Base-by-base conservation (phyloP, 2,888 invertebrate genomes). In the Drosophila barbarae region DNA sequence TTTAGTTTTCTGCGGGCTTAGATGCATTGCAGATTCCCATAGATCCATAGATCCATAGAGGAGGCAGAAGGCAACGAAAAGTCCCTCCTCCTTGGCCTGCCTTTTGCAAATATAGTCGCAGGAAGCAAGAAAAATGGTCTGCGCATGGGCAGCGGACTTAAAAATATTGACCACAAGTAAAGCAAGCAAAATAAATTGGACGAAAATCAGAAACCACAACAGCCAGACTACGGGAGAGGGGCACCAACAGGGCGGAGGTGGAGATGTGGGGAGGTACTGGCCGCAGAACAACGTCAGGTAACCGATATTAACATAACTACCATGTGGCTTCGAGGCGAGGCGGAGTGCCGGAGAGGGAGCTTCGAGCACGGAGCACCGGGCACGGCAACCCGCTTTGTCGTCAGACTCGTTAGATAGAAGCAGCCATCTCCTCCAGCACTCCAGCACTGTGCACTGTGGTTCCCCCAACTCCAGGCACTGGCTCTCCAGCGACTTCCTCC, bases 241-340 rank as follows among this genome's bases (percentile, higher is more conserved):
- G 59, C 34, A 57, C n/a, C 23, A 3, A 23, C 15, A 8, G 10
- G 36, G 36, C 12, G 63, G 28, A 12, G 15, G 44, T 10, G 30
- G 18, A 46, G 13, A 8, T 9, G 42, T 26, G 23, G 23, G 9
- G 18, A 47, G 46, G 46, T 13, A 47, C 46, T 53, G 44, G 41
- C 55, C 52, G 49, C 51, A 68, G 54, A 67, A 58, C 36, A 66
- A 69, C 53, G 57, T 50, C 56, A 58, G 59, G 65, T 64, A 61
- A 68, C 52, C 65, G 66, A 71, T 72, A 83, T 80, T 85, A 80
- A 77, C 85, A 82, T 85, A 80, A 80, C 77, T 71, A 73, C 69
- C 72, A 67, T 68, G 57, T 58, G 65, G 65, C 61, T 56, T 41
- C 47, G 58, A 46, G 63, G 51, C 53, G 47, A 63, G 51, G 32